Base-by-base conservation (phyloP, 2,113 vertebrate genomes). In the Cottus gobio region DNA sequence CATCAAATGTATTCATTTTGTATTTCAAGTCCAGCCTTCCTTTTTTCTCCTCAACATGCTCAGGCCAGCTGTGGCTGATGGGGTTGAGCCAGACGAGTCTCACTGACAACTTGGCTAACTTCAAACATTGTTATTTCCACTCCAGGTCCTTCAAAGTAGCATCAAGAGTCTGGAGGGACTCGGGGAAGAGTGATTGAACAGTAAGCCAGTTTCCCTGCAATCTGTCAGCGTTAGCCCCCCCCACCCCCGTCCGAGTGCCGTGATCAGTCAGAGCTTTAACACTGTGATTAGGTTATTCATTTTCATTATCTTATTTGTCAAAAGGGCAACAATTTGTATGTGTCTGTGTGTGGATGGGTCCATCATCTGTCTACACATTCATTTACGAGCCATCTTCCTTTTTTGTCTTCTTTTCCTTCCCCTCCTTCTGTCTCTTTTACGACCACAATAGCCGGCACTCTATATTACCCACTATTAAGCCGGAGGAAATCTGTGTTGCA, bases 291-390 rank as follows among this genome's bases (percentile, higher is more conserved):
- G 70, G 39, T 83, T 67, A 77, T 87, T 74, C 79, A 63, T 87
- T 81, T 67, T 84, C 80, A 83, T 87, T 87, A 77, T 77, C 71
- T 46, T 83, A 87, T 71, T 87, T 64, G 71, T 85, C 80, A 85
- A 78, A 90, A 82, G 75, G 64, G 60, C 65, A 84, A 75, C 77
- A 71, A 81, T 84, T 77, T 80, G 70, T 85, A 77, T 52, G 46
- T 80, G 80, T 65, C 77, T 42, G 9, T 1, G 10, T 50, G 72
- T 42, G 60, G 79, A 77, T 60, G 57, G 50, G 39, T 46, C 72
- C 75, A 79, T 87, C 64, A 83, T 78, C 70, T 10, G 6, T 71
- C 65, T 54, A 48, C 68, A 72, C 52, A 67, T 83, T 87, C 37
- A 85, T 75, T 75, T 64, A 73, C 12, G 11, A 76, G 60, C 52